Evolutionary conservation across 2,888 invertebrate genomes (phyloP), one percentile per base, ranked within the genome.

Genomic region (Trichogramma dendrolimi): DNA sequence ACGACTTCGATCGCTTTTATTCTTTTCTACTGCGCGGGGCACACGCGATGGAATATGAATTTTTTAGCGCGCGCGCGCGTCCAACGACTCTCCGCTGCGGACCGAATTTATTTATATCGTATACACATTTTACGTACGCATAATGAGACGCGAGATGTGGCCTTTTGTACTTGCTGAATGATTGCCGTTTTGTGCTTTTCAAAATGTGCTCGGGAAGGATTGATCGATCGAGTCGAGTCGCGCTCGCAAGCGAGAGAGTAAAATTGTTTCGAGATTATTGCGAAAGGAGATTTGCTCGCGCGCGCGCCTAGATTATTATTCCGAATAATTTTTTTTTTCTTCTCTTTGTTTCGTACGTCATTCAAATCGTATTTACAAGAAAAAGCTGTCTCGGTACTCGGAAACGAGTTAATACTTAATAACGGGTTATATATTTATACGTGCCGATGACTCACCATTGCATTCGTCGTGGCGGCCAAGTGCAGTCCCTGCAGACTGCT

Each of bases 391-490:
- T 27, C 27, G n/a, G 42, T 8, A 4, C 55, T 39, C 5, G 38
- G 2, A 11, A 27, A 14, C 53, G 43, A 4, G 14, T 50, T 50
- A 7, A 50, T 38, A 50, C 38, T 5, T 8, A 50, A 38, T 27
- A 50, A 27, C 8, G 7, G 38, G 8, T 14, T 8, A 27, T 40
- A 51, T 40, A 10, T 40, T 38, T n/a, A 10, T 8, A 4, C 5
- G 6, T 6, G 51, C 10, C 4, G n/a, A 54, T 38, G 58, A 80
- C 84, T 82, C 71, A 86, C 85, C 86, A 85, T 86, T 72, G 84
- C 84, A 75, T 85, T 86, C 73, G 85, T 84, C 72, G 81, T 79
- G 67, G 84, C 81, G 51, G 82, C 81, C 60, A 86, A 77, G 69
- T 85, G 85, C 64, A 85, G 79, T 65, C 84, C 84, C 68, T 78